phyloP scores from a whole-genome alignment of 2,113 vertebrate genomes.

The Odontesthes bonariensis region DNA sequence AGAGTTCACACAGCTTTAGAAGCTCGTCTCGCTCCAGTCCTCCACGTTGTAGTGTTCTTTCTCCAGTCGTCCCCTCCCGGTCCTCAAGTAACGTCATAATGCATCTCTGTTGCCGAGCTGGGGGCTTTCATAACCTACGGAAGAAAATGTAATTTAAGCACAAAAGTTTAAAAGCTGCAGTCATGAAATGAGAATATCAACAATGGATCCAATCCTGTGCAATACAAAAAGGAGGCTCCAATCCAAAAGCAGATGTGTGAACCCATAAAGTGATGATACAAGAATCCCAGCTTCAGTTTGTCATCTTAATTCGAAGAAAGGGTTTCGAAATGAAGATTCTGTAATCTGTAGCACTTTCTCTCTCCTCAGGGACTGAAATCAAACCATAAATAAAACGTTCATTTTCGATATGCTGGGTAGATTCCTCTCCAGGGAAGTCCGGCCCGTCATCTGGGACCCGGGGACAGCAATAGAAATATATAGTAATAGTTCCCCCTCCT shows the following conservation, averaged over 20 bases:
- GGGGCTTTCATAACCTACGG: constrained; percentile 71
- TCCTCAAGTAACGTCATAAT: constrained; percentile 74
- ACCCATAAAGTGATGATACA: not conserved
- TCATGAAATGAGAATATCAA: not conserved
- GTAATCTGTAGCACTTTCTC: not conserved
- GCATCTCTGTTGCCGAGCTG: constrained; percentile 71
- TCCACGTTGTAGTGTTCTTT: constrained; percentile 44
- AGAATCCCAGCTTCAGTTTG: not conserved
- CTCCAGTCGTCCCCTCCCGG: constrained; percentile 28
- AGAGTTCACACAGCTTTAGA: constrained; percentile 61
- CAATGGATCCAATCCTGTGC: not conserved
- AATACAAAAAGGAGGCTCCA: not conserved
- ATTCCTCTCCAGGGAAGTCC: not conserved
- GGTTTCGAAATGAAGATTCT: too few relatives aligned
- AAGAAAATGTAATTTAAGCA: constrained; percentile 31
- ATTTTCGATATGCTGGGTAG: not conserved
- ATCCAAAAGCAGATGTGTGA: not conserved
- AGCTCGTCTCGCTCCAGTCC: constrained; percentile 75
- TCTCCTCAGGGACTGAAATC: not conserved
- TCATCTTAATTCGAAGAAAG: too few relatives aligned
- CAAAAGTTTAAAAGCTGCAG: not conserved
- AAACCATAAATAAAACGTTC: not conserved
- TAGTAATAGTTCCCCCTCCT: too few relatives aligned
- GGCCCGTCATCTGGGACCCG: not conserved
- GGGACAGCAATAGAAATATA: too few relatives aligned